These are phyloP conservation scores for Nycticebus coucang DNA, from an alignment of 2,113 vertebrate species.

Conservation along the genomic window DNA sequence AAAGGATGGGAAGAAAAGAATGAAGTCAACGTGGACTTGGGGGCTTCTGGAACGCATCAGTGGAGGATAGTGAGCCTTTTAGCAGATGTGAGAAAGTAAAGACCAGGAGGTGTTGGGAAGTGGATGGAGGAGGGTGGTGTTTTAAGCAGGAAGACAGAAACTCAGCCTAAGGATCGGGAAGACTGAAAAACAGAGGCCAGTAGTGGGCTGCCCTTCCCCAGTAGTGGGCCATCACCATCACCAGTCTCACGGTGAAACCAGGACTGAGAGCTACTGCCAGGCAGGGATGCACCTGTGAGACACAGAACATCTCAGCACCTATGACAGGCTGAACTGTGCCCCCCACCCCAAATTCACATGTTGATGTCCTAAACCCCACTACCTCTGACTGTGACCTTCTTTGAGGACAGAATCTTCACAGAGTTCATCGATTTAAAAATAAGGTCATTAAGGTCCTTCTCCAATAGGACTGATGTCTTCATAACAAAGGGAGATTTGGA, in stretches of 20 bases:
- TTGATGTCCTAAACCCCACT: rapidly evolving
- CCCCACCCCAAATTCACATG: background rate
- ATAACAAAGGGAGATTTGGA: background rate
- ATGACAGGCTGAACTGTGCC: background rate
- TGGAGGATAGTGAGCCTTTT: background rate
- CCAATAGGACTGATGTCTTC: background rate
- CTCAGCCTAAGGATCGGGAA: background rate
- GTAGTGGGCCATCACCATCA: background rate
- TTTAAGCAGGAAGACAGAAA: background rate
- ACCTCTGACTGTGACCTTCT: background rate
- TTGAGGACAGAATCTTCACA: background rate
- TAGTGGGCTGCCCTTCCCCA: background rate
- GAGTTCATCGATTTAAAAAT: background rate
- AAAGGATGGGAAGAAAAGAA: background rate
- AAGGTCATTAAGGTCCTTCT: background rate
- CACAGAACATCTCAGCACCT: background rate
- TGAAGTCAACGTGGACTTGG: rapidly evolving
- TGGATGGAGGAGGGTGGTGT: background rate
- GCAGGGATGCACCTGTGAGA: too few species aligned
- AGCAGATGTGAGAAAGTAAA: background rate
- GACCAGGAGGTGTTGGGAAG: background rate
- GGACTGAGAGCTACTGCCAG: background rate
- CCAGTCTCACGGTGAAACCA: background rate
- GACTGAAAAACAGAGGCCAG: background rate
- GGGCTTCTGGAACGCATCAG: background rate